These are phyloP conservation scores for Microtus californicus DNA, from an alignment of 2,797 vertebrate species.

Conservation along the genomic window DNA sequence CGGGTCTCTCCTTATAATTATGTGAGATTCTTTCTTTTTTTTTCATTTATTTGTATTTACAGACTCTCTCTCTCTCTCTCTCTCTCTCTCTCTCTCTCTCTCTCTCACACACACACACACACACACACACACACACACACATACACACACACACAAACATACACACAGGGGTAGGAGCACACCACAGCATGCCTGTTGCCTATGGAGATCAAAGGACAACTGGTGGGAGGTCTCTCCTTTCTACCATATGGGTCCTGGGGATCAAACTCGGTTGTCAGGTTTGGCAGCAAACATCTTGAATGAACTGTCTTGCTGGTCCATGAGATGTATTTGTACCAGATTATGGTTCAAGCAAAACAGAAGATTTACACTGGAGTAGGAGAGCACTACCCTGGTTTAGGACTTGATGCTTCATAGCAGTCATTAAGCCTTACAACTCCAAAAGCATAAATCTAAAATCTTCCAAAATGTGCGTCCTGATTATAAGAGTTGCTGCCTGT, in stretches of 20 bases:
- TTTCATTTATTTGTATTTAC: background rate
- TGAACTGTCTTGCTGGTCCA: background rate
- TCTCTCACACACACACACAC: too few species aligned
- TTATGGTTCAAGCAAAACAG: background rate
- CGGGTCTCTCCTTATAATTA: background rate
- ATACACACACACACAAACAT: background rate
- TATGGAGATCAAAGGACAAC: background rate
- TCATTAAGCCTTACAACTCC: constrained; percentile 7
- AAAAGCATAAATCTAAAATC: constrained; percentile 18
- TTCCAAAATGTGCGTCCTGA: background rate
- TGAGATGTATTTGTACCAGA: background rate
- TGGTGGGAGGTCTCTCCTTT: background rate
- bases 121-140: background rate
- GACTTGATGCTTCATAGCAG: background rate
- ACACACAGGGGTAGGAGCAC: background rate
- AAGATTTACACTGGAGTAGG: background rate
- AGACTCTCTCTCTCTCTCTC: too few species aligned
- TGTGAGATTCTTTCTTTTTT: background rate
- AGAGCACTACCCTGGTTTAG: background rate
- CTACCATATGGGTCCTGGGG: background rate
- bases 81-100: too few species aligned
- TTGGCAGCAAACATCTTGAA: background rate
- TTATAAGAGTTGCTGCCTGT: background rate
- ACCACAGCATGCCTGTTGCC: background rate
- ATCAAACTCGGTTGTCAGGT: background rate